phyloP scores from a whole-genome alignment of 1,140 invertebrate genomes.

The Whitmania pigra region DNA sequence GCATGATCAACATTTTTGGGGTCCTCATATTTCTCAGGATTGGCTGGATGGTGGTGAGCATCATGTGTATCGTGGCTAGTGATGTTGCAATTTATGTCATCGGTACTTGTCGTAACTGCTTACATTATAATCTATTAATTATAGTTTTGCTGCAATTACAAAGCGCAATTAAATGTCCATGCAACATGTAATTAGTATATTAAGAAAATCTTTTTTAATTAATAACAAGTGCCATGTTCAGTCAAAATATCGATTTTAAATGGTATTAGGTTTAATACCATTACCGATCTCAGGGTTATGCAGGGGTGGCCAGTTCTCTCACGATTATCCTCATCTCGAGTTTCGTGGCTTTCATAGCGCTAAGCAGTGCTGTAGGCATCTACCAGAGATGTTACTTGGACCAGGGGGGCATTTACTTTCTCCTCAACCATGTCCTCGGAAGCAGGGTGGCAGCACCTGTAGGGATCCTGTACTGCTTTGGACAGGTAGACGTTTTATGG shows the following conservation, averaged over 20 bases:
- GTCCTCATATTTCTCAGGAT: slow-evolving; percentile 89
- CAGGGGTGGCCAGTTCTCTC: slow-evolving; percentile 73
- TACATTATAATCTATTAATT: too few relatives aligned
- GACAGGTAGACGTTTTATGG: slow-evolving; percentile 49
- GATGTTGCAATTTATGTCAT: background rate
- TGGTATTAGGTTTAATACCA: background rate
- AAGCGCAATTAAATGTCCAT: too few relatives aligned
- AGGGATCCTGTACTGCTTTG: slow-evolving; percentile 86
- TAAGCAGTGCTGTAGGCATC: slow-evolving; percentile 84
- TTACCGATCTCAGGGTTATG: slow-evolving; percentile 50
- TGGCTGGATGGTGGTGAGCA: slow-evolving; percentile 77
- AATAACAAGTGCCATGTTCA: too few relatives aligned
- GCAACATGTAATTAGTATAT: too few relatives aligned
- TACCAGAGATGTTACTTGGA: slow-evolving; percentile 77
- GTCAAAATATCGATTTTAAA: too few relatives aligned
- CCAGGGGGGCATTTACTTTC: slow-evolving; percentile 87
- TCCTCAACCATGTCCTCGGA: slow-evolving; percentile 81
- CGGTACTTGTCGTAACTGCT: too few relatives aligned
- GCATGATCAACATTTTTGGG: slow-evolving; percentile 87
- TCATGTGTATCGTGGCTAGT: background rate
- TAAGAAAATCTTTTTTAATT: too few relatives aligned
- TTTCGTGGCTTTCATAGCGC: slow-evolving; percentile 71
- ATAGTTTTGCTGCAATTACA: too few relatives aligned
- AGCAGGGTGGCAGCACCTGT: slow-evolving; percentile 78
- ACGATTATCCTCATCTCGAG: slow-evolving; percentile 77